A percentile compares a stretch with the other conserved stretches of the same genome.
Conservation (phyloP, 2,113 vertebrate species). For the Nycticorax nycticorax region DNA sequence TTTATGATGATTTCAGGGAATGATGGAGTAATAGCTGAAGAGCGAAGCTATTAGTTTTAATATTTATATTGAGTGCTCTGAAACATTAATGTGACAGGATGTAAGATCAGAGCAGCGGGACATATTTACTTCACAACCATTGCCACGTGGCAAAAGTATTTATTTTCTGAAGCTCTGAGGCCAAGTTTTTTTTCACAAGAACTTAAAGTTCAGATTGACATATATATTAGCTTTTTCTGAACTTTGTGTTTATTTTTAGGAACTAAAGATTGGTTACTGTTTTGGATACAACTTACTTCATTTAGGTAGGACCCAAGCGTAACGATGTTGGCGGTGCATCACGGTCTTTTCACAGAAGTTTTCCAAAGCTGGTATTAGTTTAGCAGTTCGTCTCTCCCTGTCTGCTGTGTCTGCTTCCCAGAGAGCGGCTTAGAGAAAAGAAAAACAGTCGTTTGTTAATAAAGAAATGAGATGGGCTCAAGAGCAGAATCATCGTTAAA, state of each 20-base stretch:
- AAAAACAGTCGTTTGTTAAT: not conserved
- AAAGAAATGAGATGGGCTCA: not conserved
- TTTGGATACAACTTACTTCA: not conserved
- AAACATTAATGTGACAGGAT: constrained; percentile 99
- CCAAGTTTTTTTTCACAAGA: constrained; percentile 64
- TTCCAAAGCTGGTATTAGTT: not conserved
- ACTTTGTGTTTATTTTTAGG: constrained; percentile 9
- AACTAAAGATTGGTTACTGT: not conserved
- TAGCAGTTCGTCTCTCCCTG: not conserved
- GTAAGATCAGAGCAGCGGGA: constrained; percentile 97
- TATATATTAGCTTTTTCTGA: constrained; percentile 36
- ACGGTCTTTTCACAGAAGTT: not conserved
- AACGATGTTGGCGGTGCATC: not conserved
- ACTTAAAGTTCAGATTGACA: constrained; percentile 51
- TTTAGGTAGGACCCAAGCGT: not conserved
- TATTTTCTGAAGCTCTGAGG: constrained; percentile 83
- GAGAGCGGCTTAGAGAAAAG: not conserved
- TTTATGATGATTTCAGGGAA: constrained; percentile 99
- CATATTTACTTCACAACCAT: constrained; percentile 89
- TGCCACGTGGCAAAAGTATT: constrained; percentile 86
- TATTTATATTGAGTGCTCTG: constrained; percentile 99
- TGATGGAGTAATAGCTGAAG: constrained; percentile 99
- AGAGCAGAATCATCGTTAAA: not conserved
- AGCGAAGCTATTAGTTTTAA: constrained; percentile 99
- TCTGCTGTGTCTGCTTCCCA: not conserved